phyloP scores from a whole-genome alignment of 2,113 vertebrate species.

The Sialia sialis region DNA sequence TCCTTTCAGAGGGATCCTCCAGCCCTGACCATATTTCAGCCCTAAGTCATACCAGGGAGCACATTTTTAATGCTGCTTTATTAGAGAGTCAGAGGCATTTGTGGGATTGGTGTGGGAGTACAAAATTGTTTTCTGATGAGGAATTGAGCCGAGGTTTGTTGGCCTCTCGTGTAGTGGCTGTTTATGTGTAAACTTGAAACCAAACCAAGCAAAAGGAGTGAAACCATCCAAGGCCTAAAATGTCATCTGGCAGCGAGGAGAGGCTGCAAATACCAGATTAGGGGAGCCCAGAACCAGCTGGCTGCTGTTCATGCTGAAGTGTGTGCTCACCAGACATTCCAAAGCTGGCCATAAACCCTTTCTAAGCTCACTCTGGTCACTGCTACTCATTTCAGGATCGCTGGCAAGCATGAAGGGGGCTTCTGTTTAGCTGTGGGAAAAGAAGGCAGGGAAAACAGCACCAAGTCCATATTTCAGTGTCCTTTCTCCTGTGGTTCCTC shows the following conservation, averaged over 20 bases:
- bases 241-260: not conserved
- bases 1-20: not conserved
- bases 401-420: not conserved
- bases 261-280: slow-evolving; percentile 7
- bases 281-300: slow-evolving; percentile 38
- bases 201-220: not conserved
- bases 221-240: not conserved
- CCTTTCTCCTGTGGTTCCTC: not conserved
- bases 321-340: not conserved
- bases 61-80: not conserved
- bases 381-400: not conserved
- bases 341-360: slow-evolving; percentile 25
- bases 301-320: not conserved
- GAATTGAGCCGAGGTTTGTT: slow-evolving; percentile 6
- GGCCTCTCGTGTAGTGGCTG: not conserved
- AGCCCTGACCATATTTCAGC: not conserved
- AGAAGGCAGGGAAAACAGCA: not conserved
- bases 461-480: rapidly evolving
- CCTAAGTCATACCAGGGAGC: not conserved
- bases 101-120: slow-evolving; percentile 52
- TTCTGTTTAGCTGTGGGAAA: slow-evolving; percentile 11
- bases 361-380: not conserved
- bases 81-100: slow-evolving; percentile 43
- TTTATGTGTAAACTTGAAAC: slow-evolving; percentile 54
- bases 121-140: slow-evolving; percentile 50